Base-by-base conservation (phyloP, 2,888 invertebrate genomes). In the Entomobrya proxima region DNA sequence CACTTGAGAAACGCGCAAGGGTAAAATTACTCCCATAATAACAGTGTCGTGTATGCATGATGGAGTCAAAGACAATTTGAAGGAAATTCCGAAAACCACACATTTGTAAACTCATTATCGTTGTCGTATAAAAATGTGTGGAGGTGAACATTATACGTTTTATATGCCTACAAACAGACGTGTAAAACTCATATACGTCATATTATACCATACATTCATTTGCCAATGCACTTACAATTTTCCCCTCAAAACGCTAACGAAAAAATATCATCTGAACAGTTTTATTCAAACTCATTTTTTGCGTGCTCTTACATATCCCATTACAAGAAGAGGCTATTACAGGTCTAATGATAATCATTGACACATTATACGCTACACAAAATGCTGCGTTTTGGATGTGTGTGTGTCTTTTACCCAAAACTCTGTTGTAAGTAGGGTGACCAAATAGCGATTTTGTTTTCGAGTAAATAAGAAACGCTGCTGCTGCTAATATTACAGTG, bases 71-170 rank as follows among this genome's bases (percentile, higher is more conserved):
- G 77, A 77, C 77, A 77, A 77, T 77, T 77, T 77, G 47, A 64
- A 75, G 64, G 61, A 78, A 78, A 47, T 78, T 67, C 61, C 78
- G 75, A 75, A 55, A 79, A 79, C 79, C 79, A 79, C 79, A 69
- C 77, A 79, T 58, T 77, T 77, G 77, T 77, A 77, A 61, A 77
- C 61, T 77, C 61, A 77, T 77, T 77, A 77, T 77, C 30, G 61
- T 77, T 61, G 77, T 77, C 52, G 75, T 55, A 75, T 55, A 55
- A 35, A 55, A 27, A 30, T 24, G 74, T 75, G 55, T 30, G 40
- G 52, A 75, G 75, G 30, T 52, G 37, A 35, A 47, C 18, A 50
- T 55, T 24, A 21, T 24, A 11, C 9, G 21, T 21, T 9, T 18
- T 55, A 21, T 11, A 50, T 74, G 50, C n/a, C 52, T 52, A 35